Base-by-base conservation (phyloP, 2,797 vertebrate species). In the Pipistrellus nathusii region DNA sequence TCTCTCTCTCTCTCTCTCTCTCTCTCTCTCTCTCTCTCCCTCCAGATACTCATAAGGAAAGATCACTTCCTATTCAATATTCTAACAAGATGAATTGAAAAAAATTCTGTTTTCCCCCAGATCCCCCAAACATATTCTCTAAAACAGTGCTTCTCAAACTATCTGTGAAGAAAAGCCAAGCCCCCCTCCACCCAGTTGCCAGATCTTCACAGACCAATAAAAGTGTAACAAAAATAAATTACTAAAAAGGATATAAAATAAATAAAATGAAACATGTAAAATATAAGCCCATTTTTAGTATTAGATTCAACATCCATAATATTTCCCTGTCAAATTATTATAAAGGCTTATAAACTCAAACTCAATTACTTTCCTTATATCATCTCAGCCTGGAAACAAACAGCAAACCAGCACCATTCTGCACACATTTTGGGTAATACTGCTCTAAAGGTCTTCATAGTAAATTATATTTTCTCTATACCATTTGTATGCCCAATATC, bases 191-290 rank as follows among this genome's bases (percentile, higher is more conserved):
- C 62, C 25, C 25, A 2, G 25, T 25, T 59, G 25, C 57, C 14
- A 64, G 87, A 57, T 88, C 14, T 57, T 94, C 73, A 94, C 41
- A 78, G 8, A 62, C 20, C 62, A 93, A 78, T 89, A 92, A 92
- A 94, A 94, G n/a, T 41, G 14, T 27, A 88, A 69, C 35, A 81
- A 89, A 91, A 91, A 72, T 76, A 55, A 94, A 93, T 88, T 77
- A 62, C 18, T 93, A 81, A 44, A 93, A 93, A 75, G 57, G 12
- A 59, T 27, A 68, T 81, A 23, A 91, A 95, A 76, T 30, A 77
- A 90, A 64, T 17, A 92, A 90, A 92, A 90, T 2, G 77, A 93
- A 7, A 55, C n/a, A 81, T 41, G 55, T 51, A 89, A 87, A 90
- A 91, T 48, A 51, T 20, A 91, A 48, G 32, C 85, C 10, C 21